Evolutionary conservation across 2,888 invertebrate genomes (phyloP).

Genomic region (Parnassius orleans): DNA sequence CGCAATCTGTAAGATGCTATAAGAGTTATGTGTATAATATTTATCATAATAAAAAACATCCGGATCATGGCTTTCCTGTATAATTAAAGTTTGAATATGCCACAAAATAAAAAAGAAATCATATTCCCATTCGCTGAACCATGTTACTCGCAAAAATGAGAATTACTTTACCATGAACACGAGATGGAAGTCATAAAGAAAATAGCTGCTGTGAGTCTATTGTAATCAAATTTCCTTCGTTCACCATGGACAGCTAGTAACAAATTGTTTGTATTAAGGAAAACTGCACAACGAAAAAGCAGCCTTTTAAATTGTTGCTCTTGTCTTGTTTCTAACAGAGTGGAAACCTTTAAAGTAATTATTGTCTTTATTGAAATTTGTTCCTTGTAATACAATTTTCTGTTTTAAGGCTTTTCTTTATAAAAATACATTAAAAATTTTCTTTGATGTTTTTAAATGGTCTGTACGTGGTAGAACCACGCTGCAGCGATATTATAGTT

Average conservation of each 20-base stretch:
- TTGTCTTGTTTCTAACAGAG: slow-evolving; percentile 5
- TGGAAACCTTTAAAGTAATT: slow-evolving; percentile 7
- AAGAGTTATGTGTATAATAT: too few species aligned
- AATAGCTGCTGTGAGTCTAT: slow-evolving; percentile 23
- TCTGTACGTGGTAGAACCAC: neutral
- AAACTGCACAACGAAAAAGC: slow-evolving; percentile 27
- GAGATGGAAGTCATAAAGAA: slow-evolving; percentile 17
- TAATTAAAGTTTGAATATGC: too few species aligned
- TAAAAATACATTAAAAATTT: neutral
- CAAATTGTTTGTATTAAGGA: slow-evolving; percentile 26
- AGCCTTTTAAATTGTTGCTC: slow-evolving; percentile 24
- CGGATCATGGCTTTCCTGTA: too few species aligned
- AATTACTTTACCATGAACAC: slow-evolving; percentile 5
- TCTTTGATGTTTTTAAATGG: neutral
- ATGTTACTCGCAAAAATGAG: slow-evolving; percentile 10
- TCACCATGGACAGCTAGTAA: slow-evolving; percentile 29
- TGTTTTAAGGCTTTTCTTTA: too few species aligned
- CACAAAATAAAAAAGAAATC: neutral
- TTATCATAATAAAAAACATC: too few species aligned
- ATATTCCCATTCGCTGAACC: slow-evolving; percentile 5
- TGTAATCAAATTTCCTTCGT: slow-evolving; percentile 33
- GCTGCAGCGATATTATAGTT: neutral
- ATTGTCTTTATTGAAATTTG: slow-evolving; percentile 1
- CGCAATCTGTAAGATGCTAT: too few species aligned
- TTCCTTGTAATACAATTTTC: neutral